Base-by-base conservation (phyloP, 1,140 invertebrate genomes). In the Lasioglossum baleicum region DNA sequence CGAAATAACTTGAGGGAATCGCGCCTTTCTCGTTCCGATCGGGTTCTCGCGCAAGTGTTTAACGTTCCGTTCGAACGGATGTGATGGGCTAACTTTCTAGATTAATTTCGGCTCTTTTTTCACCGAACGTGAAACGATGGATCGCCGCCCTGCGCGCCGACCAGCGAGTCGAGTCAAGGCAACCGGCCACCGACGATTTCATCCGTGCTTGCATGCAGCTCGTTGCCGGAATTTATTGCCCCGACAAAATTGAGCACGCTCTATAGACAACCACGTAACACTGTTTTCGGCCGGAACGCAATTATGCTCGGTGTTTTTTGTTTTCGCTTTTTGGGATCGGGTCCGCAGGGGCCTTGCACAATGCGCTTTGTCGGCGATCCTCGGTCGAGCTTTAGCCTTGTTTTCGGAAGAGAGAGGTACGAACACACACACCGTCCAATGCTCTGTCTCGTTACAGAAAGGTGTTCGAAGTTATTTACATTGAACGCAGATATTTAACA, bases 231-330 rank as follows among this genome's bases (percentile, higher is more conserved):
- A 84, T 84, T 84, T 84, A 84, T 83, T 51, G 71, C 63, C 48
- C 17, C 61, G 68, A 58, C 63, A 51, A 80, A 81, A 83, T 80
- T 84, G 70, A 76, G 61, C 68, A 15, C 20, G 40, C 65, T 61
- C 71, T 35, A 48, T 48, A 82, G 69, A 65, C 75, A 42, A n/a
- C 15, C 20, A 42, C 60, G 71, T 56, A 65, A 15, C 65, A 60
- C 69, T 81, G 70, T 85, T 85, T 84, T 82, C 71, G 84, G 78
- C 78, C 84, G 31, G 48, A 48, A 73, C 65, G 80, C 80, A 85
- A 85, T 85, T 85, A 85, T 82, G 61, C 66, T 61, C 40, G 61
- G 74, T 65, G 67, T 84, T 85, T 85, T 84, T 75, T 84, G 70
- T 85, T 81, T 85, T 81, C 79, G 69, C 83, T 20, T 78, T 82